Evolutionary conservation across 2,797 vertebrate species (phyloP).

Genomic region (Sparidentex hasta): DNA sequence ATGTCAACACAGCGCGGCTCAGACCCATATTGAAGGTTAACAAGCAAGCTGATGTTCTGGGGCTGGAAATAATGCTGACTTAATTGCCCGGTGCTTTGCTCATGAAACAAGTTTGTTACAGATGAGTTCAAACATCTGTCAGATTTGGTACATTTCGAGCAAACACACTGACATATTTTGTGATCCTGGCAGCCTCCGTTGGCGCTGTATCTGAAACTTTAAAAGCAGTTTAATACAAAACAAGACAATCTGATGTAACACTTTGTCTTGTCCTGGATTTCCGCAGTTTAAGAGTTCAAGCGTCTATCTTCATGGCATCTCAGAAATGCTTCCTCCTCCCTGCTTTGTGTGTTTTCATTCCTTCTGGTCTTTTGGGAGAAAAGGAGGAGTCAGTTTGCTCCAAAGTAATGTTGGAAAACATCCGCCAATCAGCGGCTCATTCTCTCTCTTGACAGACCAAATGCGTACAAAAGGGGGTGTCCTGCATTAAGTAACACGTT

Average conservation of each 20-base stretch:
- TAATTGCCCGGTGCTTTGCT: conserved; percentile 26
- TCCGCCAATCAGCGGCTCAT: conserved; percentile 35
- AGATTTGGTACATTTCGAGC: not conserved
- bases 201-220: not conserved
- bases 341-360: conserved; percentile 64
- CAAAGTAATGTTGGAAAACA: conserved; percentile 25
- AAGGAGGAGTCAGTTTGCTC: conserved; percentile 43
- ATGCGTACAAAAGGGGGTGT: conserved; percentile 15
- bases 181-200: not conserved
- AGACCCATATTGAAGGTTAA: conserved; percentile 59
- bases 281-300: conserved; percentile 22
- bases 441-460: conserved; percentile 9
- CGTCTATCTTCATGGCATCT: conserved; percentile 47
- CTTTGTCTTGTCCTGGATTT: not conserved
- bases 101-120: conserved; percentile 1
- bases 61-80: conserved; percentile 28
- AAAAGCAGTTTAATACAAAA: not conserved
- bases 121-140: conserved; percentile 7
- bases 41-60: conserved; percentile 25
- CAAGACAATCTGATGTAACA: conserved; percentile 4
- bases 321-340: conserved; percentile 46
- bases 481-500: conserved; percentile 8
- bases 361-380: conserved; percentile 38
- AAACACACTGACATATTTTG: not conserved
- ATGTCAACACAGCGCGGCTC: conserved; percentile 59